phyloP scores from a whole-genome alignment of 2,113 vertebrate genomes.

The Etheostoma spectabile region DNA sequence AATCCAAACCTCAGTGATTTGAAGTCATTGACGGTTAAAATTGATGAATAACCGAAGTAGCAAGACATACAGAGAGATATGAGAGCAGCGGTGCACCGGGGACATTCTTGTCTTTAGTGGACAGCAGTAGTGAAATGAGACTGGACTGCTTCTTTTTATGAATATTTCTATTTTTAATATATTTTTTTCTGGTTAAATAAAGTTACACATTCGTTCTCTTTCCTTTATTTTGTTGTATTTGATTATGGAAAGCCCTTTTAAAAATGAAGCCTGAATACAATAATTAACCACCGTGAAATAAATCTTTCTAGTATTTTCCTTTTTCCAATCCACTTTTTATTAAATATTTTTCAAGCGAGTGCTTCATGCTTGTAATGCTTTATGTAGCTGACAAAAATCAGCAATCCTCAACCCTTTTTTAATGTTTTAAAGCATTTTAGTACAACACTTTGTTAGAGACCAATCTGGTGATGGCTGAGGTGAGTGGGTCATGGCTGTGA shows the following conservation, averaged over 20 bases:
- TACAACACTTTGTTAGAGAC: neutral
- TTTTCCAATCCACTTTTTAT: neutral
- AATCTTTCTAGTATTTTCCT: neutral
- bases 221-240: neutral
- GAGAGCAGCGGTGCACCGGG: conserved; percentile 25
- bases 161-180: neutral
- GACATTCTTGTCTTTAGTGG: conserved; percentile 27
- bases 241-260: neutral
- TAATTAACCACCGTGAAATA: neutral
- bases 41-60: conserved; percentile 53
- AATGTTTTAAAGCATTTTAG: neutral
- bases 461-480: conserved; percentile 25
- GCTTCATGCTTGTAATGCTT: neutral
- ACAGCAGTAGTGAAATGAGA: conserved; percentile 8
- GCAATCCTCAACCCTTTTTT: neutral
- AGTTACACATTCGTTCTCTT: neutral
- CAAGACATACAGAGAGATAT: conserved; percentile 19
- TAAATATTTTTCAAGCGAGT: no score
- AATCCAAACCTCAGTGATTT: conserved; percentile 55
- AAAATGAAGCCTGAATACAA: neutral
- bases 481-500: conserved; percentile 15
- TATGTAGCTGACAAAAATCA: neutral
- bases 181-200: neutral
- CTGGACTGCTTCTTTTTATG: neutral
- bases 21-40: conserved; percentile 68